Evolutionary conservation across 2,113 vertebrate genomes (phyloP).

Genomic region (Lipophrys pholis): DNA sequence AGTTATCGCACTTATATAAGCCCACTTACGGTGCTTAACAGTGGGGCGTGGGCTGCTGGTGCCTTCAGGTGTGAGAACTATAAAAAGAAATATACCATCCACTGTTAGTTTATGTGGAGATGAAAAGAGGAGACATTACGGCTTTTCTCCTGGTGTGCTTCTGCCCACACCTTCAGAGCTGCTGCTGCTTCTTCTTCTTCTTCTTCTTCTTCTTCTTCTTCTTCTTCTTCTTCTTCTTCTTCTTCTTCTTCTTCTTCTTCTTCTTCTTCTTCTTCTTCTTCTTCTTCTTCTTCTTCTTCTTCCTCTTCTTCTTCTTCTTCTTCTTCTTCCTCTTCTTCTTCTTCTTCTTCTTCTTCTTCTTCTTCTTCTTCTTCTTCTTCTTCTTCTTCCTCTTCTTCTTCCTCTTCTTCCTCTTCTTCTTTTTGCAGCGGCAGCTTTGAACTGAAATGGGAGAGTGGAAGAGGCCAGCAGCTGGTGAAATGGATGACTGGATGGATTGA

Average conservation of each 20-base stretch:
- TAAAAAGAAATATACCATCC: constrained; percentile 48
- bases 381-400: too few relatives aligned
- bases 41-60: constrained; percentile 71
- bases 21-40: constrained; percentile 55
- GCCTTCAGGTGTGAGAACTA: constrained; percentile 66
- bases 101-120: constrained; percentile 23
- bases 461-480: constrained; percentile 38
- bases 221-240: too few relatives aligned
- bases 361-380: too few relatives aligned
- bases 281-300: too few relatives aligned
- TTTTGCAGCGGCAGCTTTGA: constrained; percentile 1
- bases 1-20: constrained; percentile 72
- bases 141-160: constrained; percentile 30
- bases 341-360: constrained; percentile 7
- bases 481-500: constrained; percentile 49
- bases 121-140: constrained; percentile 31
- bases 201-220: background rate
- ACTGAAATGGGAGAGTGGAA: constrained; percentile 40
- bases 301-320: too few relatives aligned
- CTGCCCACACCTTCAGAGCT: constrained; percentile 14
- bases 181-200: background rate
- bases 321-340: too few relatives aligned
- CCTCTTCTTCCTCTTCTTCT: background rate
- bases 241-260: too few relatives aligned
- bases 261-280: background rate